Evolutionary conservation across 2,797 vertebrate genomes (phyloP), one percentile per base, ranked within the genome.

Genomic region (Siniperca obscura): DNA sequence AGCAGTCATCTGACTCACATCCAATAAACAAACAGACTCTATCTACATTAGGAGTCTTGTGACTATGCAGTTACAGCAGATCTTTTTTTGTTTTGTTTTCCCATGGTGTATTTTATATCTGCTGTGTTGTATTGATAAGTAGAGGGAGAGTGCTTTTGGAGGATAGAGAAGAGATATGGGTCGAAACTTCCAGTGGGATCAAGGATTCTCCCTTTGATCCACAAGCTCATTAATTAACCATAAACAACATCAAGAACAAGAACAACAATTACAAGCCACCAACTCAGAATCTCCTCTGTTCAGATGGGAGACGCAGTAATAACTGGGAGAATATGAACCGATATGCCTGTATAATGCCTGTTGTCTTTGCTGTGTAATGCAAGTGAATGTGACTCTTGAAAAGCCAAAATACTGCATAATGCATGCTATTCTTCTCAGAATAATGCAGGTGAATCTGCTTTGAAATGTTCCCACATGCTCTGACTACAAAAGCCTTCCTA

Each of bases 151-250:
- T 5, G 53, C 80, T 86, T 61, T 65, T 74, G 52, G 70, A 76
- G 75, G 81, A 71, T 82, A 61, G 76, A 68, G 88, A 60, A n/a
- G 83, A 85, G 86, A 94, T 92, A 82, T 92, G 91, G 93, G 94
- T 91, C 86, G 59, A 81, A 85, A 83, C 73, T 74, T 91, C 92
- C 88, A 78, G 82, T 55, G 90, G 89, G 91, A 91, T 82, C 76
- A 27, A 76, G 78, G 90, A 87, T 87, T 88, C 88, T 91, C 84
- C 85, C 88, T 94, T 94, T 95, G 90, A 94, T 95, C 91, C 87
- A 7, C 53, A 0, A 73, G 69, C 92, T 93, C 91, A 93, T 95
- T 94, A 94, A 94, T 93, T 91, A 93, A 77, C 81, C 89, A 93
- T 85, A 88, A 93, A 89, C 88, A 92, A 90, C 91, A 93, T 86